Conservation (phyloP, 2,797 vertebrate species). For the Pangasius sanitwongsei region DNA sequence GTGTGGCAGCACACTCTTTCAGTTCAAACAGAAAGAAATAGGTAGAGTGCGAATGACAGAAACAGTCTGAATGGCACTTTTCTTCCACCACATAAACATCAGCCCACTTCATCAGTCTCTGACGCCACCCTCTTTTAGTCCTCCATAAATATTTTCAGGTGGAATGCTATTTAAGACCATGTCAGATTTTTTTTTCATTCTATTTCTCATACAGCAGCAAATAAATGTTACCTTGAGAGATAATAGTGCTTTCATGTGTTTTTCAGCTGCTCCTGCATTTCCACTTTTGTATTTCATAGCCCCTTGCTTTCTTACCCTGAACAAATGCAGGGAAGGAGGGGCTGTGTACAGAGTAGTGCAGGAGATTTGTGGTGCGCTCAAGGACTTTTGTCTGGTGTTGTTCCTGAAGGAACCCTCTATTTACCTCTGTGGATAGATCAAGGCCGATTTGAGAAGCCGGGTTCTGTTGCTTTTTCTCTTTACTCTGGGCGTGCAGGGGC, state of each 20-base stretch:
- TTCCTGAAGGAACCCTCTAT: conserved; percentile 52
- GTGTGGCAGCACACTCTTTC: conserved; percentile 30
- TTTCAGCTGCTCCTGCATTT: conserved; percentile 50
- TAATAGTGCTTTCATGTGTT: conserved; percentile 51
- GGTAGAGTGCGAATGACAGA: conserved; percentile 35
- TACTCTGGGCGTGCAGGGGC: conserved; percentile 39
- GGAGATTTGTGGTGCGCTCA: conserved; percentile 58
- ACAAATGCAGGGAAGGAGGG: conserved; percentile 48
- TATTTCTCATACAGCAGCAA: conserved; percentile 38
- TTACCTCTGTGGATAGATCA: conserved; percentile 58
- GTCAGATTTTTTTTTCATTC: conserved; percentile 44
- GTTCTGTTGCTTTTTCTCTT: conserved; percentile 52
- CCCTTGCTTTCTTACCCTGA: conserved; percentile 43
- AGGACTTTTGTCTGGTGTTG: conserved; percentile 60
- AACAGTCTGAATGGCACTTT: conserved; percentile 37
- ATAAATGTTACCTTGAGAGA: conserved; percentile 59
- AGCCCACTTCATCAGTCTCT: conserved; percentile 50
- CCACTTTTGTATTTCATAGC: conserved; percentile 51
- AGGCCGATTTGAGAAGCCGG: conserved; percentile 50
- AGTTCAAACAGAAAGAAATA: conserved; percentile 26
- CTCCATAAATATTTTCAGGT: conserved; percentile 56
- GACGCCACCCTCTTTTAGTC: conserved; percentile 46
- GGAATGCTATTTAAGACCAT: conserved; percentile 54
- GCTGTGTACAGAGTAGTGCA: conserved; percentile 47
- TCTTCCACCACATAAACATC: conserved; percentile 41